Evolutionary conservation across 2,113 vertebrate species (phyloP).

Genomic region (Rhinolophus ferrumequinum): DNA sequence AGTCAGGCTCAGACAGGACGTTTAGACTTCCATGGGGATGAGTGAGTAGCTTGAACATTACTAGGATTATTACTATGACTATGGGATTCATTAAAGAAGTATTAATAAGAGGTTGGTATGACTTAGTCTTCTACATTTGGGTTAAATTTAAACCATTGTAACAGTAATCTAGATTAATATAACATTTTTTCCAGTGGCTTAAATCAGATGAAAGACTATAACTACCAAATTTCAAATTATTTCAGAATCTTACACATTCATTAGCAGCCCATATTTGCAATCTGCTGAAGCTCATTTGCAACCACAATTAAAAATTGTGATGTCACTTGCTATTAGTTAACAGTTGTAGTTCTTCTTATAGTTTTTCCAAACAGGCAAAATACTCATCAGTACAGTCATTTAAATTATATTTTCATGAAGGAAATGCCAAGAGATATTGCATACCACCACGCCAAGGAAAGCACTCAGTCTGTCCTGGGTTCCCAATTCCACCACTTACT

Average conservation of each 20-base stretch:
- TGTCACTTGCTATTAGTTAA: background rate
- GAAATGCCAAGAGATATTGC: background rate
- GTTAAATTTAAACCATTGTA: background rate
- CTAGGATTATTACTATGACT: background rate
- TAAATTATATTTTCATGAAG: background rate
- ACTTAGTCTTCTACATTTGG: background rate
- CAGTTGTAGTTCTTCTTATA: background rate
- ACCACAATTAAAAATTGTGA: background rate
- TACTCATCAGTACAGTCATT: background rate
- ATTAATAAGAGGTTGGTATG: background rate
- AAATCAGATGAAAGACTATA: background rate
- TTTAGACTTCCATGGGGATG: background rate
- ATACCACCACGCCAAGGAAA: rapidly evolving
- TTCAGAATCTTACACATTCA: background rate
- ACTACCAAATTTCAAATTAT: background rate
- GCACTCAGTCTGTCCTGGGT: background rate
- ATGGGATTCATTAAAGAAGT: background rate
- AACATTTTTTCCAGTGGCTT: slow-evolving; percentile 12
- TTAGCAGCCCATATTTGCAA: background rate
- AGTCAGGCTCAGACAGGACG: background rate
- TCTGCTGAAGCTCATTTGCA: background rate
- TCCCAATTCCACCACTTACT: background rate
- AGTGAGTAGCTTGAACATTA: background rate
- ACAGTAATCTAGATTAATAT: background rate
- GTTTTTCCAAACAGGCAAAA: background rate